These are phyloP conservation scores for Troides oblongomaculatus DNA, from an alignment of 2,888 invertebrate species.

Conservation along the genomic window DNA sequence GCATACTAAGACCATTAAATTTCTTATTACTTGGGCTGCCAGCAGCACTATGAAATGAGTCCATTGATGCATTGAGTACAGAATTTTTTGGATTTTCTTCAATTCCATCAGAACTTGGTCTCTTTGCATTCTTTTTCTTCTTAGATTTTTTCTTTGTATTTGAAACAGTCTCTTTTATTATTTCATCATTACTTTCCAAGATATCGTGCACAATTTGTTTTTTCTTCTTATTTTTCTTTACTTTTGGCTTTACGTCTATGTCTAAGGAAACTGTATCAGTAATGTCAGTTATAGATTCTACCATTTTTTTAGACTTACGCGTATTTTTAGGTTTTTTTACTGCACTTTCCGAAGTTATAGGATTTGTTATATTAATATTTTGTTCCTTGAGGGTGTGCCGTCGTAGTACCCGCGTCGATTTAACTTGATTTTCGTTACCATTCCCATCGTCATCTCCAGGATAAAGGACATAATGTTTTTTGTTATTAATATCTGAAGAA, in stretches of 20 bases:
- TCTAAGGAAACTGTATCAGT: neutral
- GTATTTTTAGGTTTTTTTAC: slow-evolving; percentile 44
- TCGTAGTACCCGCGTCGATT: slow-evolving; percentile 38
- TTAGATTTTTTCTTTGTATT: slow-evolving; percentile 44
- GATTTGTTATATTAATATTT: slow-evolving; percentile 36
- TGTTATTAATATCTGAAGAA: slow-evolving; percentile 41
- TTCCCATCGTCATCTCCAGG: slow-evolving; percentile 52
- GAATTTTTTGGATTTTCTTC: slow-evolving; percentile 29
- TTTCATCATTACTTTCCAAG: slow-evolving; percentile 31
- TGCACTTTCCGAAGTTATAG: slow-evolving; percentile 32
- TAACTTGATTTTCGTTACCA: slow-evolving; percentile 34
- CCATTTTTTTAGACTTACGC: slow-evolving; percentile 46
- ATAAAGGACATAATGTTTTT: slow-evolving; percentile 60
- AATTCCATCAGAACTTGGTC: slow-evolving; percentile 37
- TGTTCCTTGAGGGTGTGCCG: slow-evolving; percentile 53
- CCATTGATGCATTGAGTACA: slow-evolving; percentile 47
- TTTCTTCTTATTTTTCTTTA: slow-evolving; percentile 43
- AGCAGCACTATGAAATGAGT: slow-evolving; percentile 67
- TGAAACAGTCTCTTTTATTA: slow-evolving; percentile 14
- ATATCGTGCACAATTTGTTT: slow-evolving; percentile 34
- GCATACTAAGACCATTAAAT: neutral
- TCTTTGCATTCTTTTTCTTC: slow-evolving; percentile 51
- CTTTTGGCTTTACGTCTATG: slow-evolving; percentile 35
- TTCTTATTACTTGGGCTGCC: slow-evolving; percentile 49
- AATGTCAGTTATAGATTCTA: slow-evolving; percentile 33